Evolutionary conservation across 2,797 vertebrate genomes (phyloP).

Genomic region (Oreochromis mossambicus): DNA sequence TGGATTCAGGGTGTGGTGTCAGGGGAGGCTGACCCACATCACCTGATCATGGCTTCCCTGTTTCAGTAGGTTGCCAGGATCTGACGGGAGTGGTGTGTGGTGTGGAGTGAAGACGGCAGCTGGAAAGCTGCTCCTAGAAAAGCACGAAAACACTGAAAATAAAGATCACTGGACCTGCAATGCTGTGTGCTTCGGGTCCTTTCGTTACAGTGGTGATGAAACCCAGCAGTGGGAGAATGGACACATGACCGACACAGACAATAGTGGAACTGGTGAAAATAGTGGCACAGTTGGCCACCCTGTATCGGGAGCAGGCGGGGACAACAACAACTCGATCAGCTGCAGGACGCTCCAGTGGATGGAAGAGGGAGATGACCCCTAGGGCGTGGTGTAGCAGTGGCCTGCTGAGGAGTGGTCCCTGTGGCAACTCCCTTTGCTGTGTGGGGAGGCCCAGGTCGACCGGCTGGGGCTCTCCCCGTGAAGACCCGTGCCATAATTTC

Average conservation of each 20-base stretch:
- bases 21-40: not conserved
- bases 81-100: not conserved
- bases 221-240: not conserved
- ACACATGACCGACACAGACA: not conserved
- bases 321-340: not conserved
- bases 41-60: not conserved
- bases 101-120: not conserved
- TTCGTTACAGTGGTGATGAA: accelerated
- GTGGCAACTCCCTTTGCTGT: not conserved
- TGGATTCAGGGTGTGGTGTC: not conserved
- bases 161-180: not conserved
- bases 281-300: not conserved
- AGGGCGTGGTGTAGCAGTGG: not conserved
- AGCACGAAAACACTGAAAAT: not conserved
- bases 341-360: accelerated
- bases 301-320: not conserved
- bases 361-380: not conserved
- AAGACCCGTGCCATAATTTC: not conserved
- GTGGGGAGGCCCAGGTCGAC: not conserved
- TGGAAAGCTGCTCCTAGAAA: not conserved
- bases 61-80: not conserved
- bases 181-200: not conserved
- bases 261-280: not conserved
- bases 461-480: accelerated
- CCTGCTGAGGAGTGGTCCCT: not conserved